Evolutionary conservation across 2,113 vertebrate species (phyloP).

Genomic region (Bubo bubo): DNA sequence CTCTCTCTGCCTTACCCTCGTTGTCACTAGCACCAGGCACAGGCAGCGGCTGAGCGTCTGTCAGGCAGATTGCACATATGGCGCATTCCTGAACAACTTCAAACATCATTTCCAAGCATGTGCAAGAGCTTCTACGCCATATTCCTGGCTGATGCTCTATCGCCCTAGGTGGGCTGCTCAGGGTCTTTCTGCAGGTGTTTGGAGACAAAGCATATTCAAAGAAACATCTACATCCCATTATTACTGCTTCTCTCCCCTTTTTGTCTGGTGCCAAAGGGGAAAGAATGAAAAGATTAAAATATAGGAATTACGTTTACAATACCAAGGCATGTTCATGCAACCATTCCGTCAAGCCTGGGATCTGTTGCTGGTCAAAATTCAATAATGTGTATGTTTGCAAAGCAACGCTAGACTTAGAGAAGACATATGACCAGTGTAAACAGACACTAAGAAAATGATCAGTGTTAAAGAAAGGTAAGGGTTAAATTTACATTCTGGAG

Average conservation of each 20-base stretch:
- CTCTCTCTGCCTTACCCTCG: background rate
- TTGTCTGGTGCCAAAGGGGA: background rate
- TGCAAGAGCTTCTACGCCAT: background rate
- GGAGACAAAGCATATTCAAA: background rate
- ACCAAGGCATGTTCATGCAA: background rate
- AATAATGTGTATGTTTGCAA: background rate
- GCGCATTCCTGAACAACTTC: background rate
- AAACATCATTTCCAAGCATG: background rate
- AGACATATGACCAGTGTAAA: background rate
- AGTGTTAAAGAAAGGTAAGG: background rate
- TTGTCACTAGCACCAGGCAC: rapidly evolving
- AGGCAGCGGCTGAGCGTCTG: background rate
- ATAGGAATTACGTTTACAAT: background rate
- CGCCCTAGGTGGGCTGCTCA: background rate
- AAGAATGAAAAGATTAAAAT: background rate
- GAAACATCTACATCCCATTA: background rate
- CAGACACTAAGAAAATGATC: background rate
- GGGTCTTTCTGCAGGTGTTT: background rate
- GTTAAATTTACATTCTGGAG: background rate
- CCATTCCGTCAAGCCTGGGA: background rate
- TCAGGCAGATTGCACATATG: background rate
- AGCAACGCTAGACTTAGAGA: background rate
- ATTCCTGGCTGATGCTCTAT: background rate
- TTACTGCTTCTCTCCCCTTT: background rate
- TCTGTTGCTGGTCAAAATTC: background rate